Percentiles rank a stretch among this genome's conserved stretches.
Conservation (phyloP, 2,888 invertebrate genomes). For the Polydesmus complanatus region DNA sequence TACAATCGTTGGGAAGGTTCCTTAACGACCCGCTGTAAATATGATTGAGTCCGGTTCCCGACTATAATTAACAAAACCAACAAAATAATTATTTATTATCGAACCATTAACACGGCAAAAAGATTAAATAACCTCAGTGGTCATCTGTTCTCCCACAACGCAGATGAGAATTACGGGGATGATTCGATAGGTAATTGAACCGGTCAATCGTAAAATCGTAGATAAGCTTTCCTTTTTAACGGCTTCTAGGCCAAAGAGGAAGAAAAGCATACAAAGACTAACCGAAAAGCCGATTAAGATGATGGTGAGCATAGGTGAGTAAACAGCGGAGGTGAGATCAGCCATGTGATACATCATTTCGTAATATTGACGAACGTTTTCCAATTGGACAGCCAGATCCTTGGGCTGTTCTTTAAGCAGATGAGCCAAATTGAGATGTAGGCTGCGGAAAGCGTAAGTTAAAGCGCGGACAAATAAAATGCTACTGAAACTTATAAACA, state of each 20-base stretch:
- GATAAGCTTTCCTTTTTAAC: neutral
- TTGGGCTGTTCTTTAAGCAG: constrained; percentile 1
- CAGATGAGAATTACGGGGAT: constrained; percentile 6
- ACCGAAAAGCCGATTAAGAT: constrained; percentile 6
- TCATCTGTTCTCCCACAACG: constrained; percentile 7
- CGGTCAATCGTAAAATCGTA: neutral
- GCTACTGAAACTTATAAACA: constrained; percentile 1
- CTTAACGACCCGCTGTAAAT: constrained; percentile 2
- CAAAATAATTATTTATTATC: neutral
- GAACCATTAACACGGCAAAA: too few relatives aligned
- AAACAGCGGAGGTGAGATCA: neutral
- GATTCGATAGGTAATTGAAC: neutral
- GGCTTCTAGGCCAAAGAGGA: constrained; percentile 1
- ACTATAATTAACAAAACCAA: constrained; percentile 1
- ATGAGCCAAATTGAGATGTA: neutral
- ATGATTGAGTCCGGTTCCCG: neutral
- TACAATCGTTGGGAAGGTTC: neutral
- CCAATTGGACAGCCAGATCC: neutral
- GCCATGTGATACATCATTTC: neutral
- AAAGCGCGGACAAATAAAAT: neutral
- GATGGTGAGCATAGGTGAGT: constrained; percentile 5
- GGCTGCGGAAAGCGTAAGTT: neutral
- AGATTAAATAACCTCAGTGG: constrained; percentile 5
- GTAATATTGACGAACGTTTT: constrained; percentile 4
- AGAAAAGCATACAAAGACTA: constrained; percentile 3